A percentile compares a stretch with the other conserved stretches of the same genome.
Evolutionary conservation across 2,888 invertebrate genomes (phyloP).

Genomic region (Habrosyne pyritoides): DNA sequence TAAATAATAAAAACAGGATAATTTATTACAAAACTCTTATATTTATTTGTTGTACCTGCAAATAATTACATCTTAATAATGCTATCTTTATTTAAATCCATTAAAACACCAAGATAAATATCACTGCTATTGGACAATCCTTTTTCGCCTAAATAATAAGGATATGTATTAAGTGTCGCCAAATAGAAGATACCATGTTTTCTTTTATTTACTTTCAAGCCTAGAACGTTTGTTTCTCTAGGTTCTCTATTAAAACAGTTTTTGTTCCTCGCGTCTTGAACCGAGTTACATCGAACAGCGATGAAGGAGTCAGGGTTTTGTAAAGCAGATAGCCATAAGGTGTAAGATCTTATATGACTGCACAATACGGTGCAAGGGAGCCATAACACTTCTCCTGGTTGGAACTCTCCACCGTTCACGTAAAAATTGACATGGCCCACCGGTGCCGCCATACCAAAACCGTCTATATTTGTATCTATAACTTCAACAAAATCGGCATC

Average conservation of each 20-base stretch:
- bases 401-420: conserved; percentile 68
- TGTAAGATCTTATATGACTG: conserved; percentile 48
- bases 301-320: conserved; percentile 49
- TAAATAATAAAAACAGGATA: too few relatives aligned
- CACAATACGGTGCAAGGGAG: conserved; percentile 47
- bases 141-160: conserved; percentile 59
- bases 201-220: conserved; percentile 40
- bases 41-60: too few relatives aligned
- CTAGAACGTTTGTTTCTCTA: conserved; percentile 45
- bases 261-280: conserved; percentile 51
- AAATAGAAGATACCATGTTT: conserved; percentile 51
- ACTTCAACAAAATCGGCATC: conserved; percentile 69
- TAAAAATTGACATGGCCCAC: conserved; percentile 67
- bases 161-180: conserved; percentile 48
- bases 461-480: conserved; percentile 63
- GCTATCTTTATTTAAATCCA: conserved; percentile 17
- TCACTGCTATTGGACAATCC: conserved; percentile 57
- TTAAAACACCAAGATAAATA: conserved; percentile 27
- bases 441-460: conserved; percentile 63
- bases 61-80: conserved; percentile 10
- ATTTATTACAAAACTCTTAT: too few relatives aligned
- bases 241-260: conserved; percentile 50
- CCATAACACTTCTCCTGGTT: conserved; percentile 48
- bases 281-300: conserved; percentile 50
- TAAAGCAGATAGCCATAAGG: conserved; percentile 51